These are phyloP conservation scores for Paracanthobrama guichenoti DNA, from an alignment of 2,113 vertebrate genomes.

Conservation along the genomic window DNA sequence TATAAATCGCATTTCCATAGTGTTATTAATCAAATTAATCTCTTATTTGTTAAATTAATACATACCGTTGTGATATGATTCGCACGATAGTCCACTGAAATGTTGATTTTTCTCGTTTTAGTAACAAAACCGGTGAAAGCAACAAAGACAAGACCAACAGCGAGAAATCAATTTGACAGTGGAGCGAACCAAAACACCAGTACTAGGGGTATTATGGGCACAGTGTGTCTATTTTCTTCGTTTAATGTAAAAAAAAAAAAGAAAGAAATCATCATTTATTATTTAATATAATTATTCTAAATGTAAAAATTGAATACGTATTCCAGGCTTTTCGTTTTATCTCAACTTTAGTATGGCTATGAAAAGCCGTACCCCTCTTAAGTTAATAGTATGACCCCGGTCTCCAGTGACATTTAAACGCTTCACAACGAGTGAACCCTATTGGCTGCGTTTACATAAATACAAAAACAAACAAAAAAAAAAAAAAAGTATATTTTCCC, in stretches of 20 bases:
- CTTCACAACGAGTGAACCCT: background rate
- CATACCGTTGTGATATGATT: constrained; percentile 42
- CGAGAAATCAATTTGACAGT: constrained; percentile 42
- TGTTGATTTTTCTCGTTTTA: constrained; percentile 1
- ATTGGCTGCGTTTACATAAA: constrained; percentile 43
- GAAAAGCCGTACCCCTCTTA: background rate
- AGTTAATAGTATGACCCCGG: background rate
- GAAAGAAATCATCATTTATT: background rate
- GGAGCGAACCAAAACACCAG: constrained; percentile 21
- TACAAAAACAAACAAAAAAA: no score
- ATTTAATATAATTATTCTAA: background rate
- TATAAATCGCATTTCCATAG: background rate
- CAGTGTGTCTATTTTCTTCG: background rate
- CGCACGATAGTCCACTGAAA: constrained; percentile 32
- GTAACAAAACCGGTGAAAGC: constrained; percentile 45
- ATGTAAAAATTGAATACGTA: background rate
- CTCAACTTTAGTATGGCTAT: background rate
- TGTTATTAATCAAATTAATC: background rate
- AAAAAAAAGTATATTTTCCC: background rate
- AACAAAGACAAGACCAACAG: constrained; percentile 50
- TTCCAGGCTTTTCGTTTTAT: background rate
- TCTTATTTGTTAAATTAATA: constrained; percentile 25
- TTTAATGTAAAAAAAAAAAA: background rate
- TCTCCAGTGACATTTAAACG: constrained; percentile 50
- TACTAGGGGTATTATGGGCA: background rate